Conservation (phyloP, 2,797 vertebrate genomes). For the Buphagus erythrorhynchus region DNA sequence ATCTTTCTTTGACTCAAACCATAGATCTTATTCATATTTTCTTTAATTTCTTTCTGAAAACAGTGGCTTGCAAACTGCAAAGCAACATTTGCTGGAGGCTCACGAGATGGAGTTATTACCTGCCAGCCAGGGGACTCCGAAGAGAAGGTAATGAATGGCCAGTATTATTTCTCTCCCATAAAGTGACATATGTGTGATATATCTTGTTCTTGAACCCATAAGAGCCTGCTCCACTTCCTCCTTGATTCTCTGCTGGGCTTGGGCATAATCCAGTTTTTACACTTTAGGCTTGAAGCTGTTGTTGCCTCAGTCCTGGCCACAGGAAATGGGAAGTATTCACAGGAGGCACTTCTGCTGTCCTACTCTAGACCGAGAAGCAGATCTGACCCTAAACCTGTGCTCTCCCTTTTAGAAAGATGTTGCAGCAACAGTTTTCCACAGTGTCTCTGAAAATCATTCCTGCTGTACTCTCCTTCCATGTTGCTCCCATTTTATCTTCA, state of each 20-base stretch:
- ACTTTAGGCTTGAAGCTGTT: background rate
- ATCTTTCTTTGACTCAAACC: background rate
- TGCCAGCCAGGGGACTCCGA: conserved; percentile 97
- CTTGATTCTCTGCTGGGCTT: background rate
- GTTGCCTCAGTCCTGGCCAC: background rate
- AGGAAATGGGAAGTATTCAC: background rate
- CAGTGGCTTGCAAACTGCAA: conserved; percentile 98
- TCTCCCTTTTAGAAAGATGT: background rate
- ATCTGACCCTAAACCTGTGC: background rate
- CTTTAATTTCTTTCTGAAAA: conserved; percentile 29
- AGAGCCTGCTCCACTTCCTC: background rate
- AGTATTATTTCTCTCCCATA: background rate
- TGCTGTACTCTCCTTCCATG: background rate
- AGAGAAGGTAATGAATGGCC: conserved; percentile 88
- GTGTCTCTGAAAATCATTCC: background rate
- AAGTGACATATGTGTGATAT: background rate
- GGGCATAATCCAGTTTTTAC: background rate
- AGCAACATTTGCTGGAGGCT: conserved; percentile 92
- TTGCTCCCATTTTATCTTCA: background rate
- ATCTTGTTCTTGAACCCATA: background rate
- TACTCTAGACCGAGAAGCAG: background rate
- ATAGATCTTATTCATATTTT: background rate
- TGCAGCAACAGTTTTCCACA: background rate
- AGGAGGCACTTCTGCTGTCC: background rate
- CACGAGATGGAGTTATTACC: conserved; percentile 94